Conservation (phyloP, 2,888 invertebrate species). For the Phalera bucephala region DNA sequence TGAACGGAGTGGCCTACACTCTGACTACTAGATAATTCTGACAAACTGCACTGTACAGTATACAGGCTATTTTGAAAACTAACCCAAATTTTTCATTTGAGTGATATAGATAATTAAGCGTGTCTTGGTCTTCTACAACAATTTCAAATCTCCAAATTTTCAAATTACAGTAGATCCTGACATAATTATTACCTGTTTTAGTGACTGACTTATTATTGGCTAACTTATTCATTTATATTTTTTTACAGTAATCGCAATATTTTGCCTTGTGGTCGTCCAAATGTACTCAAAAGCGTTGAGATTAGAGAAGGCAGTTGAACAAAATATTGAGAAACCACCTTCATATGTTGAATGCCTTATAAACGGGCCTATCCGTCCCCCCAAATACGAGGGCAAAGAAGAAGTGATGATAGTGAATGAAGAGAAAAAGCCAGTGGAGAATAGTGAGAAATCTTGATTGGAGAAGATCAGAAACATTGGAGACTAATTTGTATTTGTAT, state of each 20-base stretch:
- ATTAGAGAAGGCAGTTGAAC: conserved; percentile 33
- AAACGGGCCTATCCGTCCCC: conserved; percentile 24
- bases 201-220: no score
- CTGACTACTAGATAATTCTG: no score
- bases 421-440: conserved; percentile 26
- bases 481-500: background rate
- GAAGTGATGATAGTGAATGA: conserved; percentile 27
- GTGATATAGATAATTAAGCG: no score
- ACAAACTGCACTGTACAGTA: no score
- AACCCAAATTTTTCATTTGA: no score
- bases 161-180: no score
- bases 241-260: conserved; percentile 46
- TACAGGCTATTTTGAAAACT: no score
- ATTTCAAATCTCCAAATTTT: no score
- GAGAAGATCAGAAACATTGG: conserved; percentile 1
- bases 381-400: conserved; percentile 24
- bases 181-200: no score
- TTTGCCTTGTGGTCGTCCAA: conserved; percentile 46
- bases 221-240: conserved; percentile 1
- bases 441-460: conserved; percentile 19
- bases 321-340: conserved; percentile 51
- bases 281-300: conserved; percentile 45
- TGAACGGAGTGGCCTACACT: no score
- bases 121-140: no score
- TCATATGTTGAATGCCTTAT: conserved; percentile 60